A percentile compares a stretch with the other conserved stretches of the same genome.
phyloP scores from a whole-genome alignment of 2,797 vertebrate genomes.

The Micromesistius poutassou region DNA sequence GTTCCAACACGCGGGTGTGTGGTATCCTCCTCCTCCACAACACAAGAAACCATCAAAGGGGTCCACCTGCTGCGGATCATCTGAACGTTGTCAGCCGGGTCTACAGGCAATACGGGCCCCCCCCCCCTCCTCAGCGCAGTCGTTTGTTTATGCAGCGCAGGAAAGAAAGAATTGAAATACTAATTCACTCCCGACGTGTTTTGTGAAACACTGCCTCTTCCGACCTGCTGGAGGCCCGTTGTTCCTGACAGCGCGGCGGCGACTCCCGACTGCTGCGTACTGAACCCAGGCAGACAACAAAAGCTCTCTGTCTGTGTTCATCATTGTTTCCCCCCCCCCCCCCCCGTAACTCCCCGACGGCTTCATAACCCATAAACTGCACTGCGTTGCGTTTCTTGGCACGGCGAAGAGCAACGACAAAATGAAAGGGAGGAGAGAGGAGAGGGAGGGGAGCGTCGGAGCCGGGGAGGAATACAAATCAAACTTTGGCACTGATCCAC shows the following conservation, averaged over 20 bases:
- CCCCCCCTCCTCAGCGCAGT: not conserved
- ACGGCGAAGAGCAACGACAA: not conserved
- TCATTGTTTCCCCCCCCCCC: no score
- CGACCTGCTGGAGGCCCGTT: no score
- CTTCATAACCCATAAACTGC: not conserved
- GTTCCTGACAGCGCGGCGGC: not conserved
- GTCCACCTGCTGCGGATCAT: not conserved
- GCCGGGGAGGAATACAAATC: constrained; percentile 16
- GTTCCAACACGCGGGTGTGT: not conserved
- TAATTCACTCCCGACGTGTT: not conserved
- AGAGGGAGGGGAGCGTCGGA: constrained; percentile 1
- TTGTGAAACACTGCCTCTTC: not conserved
- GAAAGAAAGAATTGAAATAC: not conserved
- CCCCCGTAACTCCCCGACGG: not conserved
- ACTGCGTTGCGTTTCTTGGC: not conserved
- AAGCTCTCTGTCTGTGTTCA: not conserved
- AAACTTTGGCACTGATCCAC: constrained; percentile 35
- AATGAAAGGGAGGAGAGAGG: not conserved
- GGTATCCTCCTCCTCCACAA: not conserved
- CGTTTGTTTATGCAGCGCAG: not conserved
- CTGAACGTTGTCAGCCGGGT: not conserved
- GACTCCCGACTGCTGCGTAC: not conserved
- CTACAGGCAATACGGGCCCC: not conserved
- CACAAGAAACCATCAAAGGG: not conserved
- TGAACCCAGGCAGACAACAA: not conserved